Base-by-base conservation (phyloP, 37 sponge, comb jelly and placozoan genomes). In the Axinella damicornis region DNA sequence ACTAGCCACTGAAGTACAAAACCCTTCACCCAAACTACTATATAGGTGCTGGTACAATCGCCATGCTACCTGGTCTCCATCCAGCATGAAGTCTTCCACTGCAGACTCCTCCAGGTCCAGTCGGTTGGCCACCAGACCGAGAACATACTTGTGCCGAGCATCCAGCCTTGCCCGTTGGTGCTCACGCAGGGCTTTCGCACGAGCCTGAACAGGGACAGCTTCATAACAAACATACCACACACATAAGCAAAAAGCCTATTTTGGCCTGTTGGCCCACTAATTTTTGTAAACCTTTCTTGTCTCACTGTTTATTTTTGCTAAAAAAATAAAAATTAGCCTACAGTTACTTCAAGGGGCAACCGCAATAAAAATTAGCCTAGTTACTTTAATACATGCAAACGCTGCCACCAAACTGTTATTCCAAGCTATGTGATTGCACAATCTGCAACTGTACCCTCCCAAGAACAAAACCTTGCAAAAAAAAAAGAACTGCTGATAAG, bases 41-140 rank as follows among this genome's bases (percentile, higher is more conserved):
- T n/a, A n/a, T n/a, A n/a, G n/a, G n/a, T 46, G 46, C 46, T 46
- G 46, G 46, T 46, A 9, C 9, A 46, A 46, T n/a, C 46, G 46
- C 46, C 46, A n/a, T n/a, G 32, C 52, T 65, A 96, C 96, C 83
- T 96, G 96, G 62, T 93, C 77, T 41, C 96, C 96, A 74, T 96
- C 87, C 19, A 93, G 74, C 62, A 96, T 46, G 58, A 81, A 87
- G 22, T 96, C 94, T 52, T 93, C 94, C 15, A 96, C 94, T 11
- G 63, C 84, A 54, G 69, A 1, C 4, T 28, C 25, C 20, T 80
- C 86, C 57, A 96, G 66, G 1, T 84, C 62, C 24, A 96, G 82
- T 25, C 73, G 67, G 53, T 71, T 77, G 21, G 94, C 91, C 25
- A 96, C 88, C 13, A 84, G 32, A 21, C 66, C 64, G 1, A 93